These are phyloP conservation scores for Alcis repandata DNA, from an alignment of 2,888 invertebrate genomes.

Conservation along the genomic window DNA sequence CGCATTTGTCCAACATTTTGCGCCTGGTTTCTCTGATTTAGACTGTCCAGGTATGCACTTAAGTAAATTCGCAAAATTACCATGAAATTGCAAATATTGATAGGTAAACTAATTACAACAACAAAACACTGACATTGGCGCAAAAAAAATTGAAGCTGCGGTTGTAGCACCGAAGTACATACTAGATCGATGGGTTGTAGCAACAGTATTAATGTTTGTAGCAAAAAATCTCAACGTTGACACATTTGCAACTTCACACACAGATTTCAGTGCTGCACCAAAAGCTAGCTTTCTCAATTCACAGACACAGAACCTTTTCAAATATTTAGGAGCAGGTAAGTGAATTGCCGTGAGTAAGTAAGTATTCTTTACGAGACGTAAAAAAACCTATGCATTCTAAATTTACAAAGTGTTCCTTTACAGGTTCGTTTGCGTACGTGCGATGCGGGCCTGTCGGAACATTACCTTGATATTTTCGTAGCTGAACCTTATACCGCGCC, in stretches of 20 bases:
- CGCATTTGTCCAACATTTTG: too few relatives aligned
- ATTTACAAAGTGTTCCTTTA: slow-evolving; percentile 54
- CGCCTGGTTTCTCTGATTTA: too few relatives aligned
- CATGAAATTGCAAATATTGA: too few relatives aligned
- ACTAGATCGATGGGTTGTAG: too few relatives aligned
- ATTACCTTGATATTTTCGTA: slow-evolving; percentile 1
- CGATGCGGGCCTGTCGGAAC: not conserved
- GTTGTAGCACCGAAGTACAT: too few relatives aligned
- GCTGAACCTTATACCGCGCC: not conserved
- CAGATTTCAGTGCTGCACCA: not conserved
- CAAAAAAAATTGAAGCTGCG: too few relatives aligned
- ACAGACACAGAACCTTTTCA: slow-evolving; percentile 52
- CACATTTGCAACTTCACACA: not conserved
- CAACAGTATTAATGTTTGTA: not conserved
- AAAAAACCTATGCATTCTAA: slow-evolving; percentile 61
- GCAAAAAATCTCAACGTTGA: not conserved
- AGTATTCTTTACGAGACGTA: slow-evolving; percentile 65
- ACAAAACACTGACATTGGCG: too few relatives aligned
- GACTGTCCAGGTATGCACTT: too few relatives aligned
- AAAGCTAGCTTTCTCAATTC: slow-evolving; percentile 3
- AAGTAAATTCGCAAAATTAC: too few relatives aligned
- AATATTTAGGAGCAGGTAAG: slow-evolving; percentile 60
- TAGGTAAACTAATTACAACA: too few relatives aligned
- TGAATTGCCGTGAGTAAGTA: slow-evolving; percentile 60
- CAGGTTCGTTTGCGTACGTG: slow-evolving; percentile 2